Evolutionary conservation across 2,888 invertebrate genomes (phyloP).

Genomic region (Julus scandinavius): DNA sequence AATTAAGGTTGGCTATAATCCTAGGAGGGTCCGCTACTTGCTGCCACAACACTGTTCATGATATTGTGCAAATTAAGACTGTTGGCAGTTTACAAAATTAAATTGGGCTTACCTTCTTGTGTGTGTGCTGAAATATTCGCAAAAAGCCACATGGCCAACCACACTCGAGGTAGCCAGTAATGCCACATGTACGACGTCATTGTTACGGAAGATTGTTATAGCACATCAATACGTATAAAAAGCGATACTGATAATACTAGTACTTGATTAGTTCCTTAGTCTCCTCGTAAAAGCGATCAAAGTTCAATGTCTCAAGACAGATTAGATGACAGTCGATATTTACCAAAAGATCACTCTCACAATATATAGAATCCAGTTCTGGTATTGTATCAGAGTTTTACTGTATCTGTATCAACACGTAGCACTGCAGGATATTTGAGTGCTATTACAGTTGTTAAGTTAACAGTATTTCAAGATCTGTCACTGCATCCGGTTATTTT

Average conservation of each 20-base stretch:
- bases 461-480: no score
- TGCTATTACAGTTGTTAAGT: no score
- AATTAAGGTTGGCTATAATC: conserved; percentile 36
- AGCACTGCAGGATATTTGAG: no score
- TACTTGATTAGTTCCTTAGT: background rate
- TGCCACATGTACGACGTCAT: background rate
- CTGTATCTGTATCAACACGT: no score
- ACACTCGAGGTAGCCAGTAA: background rate
- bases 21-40: conserved; percentile 17
- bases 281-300: background rate
- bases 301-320: background rate
- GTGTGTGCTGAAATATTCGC: background rate
- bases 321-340: background rate
- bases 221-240: background rate
- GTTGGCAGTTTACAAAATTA: background rate
- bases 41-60: background rate
- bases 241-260: background rate
- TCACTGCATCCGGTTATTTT: no score
- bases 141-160: conserved; percentile 12
- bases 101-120: conserved; percentile 22
- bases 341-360: background rate
- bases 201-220: background rate
- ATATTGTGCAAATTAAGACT: conserved; percentile 37
- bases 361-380: background rate
- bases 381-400: background rate